These are phyloP conservation scores for Drosophila rufa DNA, from an alignment of 1,140 invertebrate genomes.

Conservation along the genomic window DNA sequence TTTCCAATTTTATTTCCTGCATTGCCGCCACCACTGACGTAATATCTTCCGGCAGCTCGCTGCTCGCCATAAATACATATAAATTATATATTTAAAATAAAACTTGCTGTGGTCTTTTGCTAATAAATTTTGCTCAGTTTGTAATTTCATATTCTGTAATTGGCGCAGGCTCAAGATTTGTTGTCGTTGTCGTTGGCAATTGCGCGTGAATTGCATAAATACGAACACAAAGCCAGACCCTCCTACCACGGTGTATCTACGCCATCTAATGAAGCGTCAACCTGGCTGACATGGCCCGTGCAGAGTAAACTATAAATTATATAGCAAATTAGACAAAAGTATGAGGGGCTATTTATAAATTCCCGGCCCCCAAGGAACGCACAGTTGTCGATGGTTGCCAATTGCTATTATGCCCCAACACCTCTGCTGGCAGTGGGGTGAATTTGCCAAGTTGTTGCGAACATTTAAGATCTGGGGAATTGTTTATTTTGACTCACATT, in stretches of 20 bases:
- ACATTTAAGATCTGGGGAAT: constrained; percentile 5
- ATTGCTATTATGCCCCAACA: constrained; percentile 25
- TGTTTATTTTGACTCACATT: background rate
- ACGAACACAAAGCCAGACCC: constrained; percentile 2
- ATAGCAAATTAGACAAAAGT: constrained; percentile 44
- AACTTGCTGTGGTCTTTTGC: constrained; percentile 9
- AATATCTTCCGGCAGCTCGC: constrained; percentile 13
- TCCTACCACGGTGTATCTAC: background rate
- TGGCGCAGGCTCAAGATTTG: constrained; percentile 35
- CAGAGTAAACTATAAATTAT: constrained; percentile 55
- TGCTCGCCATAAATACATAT: constrained; percentile 8
- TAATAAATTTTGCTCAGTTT: constrained; percentile 43
- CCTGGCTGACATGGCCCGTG: constrained; percentile 25
- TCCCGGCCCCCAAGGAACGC: constrained; percentile 1
- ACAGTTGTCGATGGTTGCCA: constrained; percentile 17
- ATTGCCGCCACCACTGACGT: background rate
- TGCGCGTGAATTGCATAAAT: constrained; percentile 22
- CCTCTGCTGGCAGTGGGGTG: constrained; percentile 7
- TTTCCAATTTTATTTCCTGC: constrained; percentile 43
- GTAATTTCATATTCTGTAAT: constrained; percentile 40
- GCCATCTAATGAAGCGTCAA: constrained; percentile 35
- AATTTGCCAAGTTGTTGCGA: constrained; percentile 6
- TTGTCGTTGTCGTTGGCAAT: constrained; percentile 21
- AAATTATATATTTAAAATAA: constrained; percentile 14
- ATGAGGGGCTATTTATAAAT: constrained; percentile 54